Conservation (phyloP, 2,797 vertebrate genomes). For the Sebastes oblongus region DNA sequence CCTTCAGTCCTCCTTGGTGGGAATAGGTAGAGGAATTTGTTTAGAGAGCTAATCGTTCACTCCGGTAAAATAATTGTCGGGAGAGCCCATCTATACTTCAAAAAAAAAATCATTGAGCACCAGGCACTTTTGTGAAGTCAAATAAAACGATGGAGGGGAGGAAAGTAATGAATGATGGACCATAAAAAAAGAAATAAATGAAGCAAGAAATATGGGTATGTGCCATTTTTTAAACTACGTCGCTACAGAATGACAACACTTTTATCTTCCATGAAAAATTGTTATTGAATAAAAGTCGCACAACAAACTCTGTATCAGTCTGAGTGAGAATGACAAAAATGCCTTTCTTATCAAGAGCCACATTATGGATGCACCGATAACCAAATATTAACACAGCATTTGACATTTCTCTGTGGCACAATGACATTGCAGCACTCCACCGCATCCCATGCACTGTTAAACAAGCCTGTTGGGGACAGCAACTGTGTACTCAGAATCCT, state of each 20-base stretch:
- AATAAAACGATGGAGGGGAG: constrained; percentile 44
- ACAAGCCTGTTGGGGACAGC: constrained; percentile 23
- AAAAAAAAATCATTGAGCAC: constrained; percentile 11
- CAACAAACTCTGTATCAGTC: constrained; percentile 13
- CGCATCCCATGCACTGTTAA: constrained; percentile 13
- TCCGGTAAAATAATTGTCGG: constrained; percentile 63
- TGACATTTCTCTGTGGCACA: constrained; percentile 46
- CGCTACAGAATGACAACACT: constrained; percentile 5
- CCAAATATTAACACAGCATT: constrained; percentile 49
- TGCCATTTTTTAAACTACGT: constrained; percentile 35
- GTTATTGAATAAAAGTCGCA: constrained; percentile 32
- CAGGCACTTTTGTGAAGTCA: constrained; percentile 36
- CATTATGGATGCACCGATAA: constrained; percentile 40
- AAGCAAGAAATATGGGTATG: constrained; percentile 23
- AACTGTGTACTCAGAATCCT: constrained; percentile 34
- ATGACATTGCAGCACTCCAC: constrained; percentile 39
- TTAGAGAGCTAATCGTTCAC: constrained; percentile 77
- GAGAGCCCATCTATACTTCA: constrained; percentile 38
- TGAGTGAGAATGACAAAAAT: constrained; percentile 28
- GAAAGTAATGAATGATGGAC: constrained; percentile 40
- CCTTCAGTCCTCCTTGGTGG: constrained; percentile 79
- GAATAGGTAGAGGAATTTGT: constrained; percentile 74
- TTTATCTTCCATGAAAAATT: constrained; percentile 48
- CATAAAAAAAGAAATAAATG: constrained; percentile 31
- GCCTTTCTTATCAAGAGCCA: constrained; percentile 44